These are phyloP conservation scores for Reticulitermes lucifugus DNA, from an alignment of 2,888 invertebrate genomes.

Conservation along the genomic window DNA sequence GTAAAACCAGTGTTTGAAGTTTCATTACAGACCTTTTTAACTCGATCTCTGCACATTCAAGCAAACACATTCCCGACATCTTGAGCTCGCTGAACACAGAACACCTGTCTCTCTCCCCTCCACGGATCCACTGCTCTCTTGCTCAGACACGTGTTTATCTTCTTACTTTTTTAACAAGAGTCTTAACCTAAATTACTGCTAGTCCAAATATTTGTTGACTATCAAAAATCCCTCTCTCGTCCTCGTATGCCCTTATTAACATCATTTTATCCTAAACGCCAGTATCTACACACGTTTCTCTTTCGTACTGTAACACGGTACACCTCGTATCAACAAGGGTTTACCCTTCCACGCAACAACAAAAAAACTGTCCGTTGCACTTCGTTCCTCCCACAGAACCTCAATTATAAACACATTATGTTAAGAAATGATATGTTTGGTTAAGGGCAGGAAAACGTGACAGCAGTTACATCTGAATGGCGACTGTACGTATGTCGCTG, in stretches of 20 bases:
- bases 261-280: not conserved
- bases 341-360: not conserved
- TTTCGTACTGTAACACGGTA: not conserved
- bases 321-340: not conserved
- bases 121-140: no score
- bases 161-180: not conserved
- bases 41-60: not conserved
- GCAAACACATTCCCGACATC: not conserved
- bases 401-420: slow-evolving; percentile 22
- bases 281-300: not conserved
- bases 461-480: not conserved
- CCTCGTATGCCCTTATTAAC: not conserved
- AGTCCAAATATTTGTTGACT: not conserved
- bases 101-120: not conserved
- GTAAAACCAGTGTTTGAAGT: no score
- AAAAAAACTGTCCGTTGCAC: not conserved
- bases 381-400: not conserved
- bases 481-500: not conserved
- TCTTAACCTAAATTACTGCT: slow-evolving; percentile 24
- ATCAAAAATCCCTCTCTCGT: not conserved
- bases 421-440: not conserved
- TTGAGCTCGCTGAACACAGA: not conserved
- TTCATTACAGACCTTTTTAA: no score
- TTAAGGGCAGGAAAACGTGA: not conserved
- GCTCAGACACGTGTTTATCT: not conserved